A percentile compares a stretch with the other conserved stretches of the same genome.
Evolutionary conservation across 1,140 invertebrate species (phyloP).

Genomic region (Anagrus nilaparvatae): DNA sequence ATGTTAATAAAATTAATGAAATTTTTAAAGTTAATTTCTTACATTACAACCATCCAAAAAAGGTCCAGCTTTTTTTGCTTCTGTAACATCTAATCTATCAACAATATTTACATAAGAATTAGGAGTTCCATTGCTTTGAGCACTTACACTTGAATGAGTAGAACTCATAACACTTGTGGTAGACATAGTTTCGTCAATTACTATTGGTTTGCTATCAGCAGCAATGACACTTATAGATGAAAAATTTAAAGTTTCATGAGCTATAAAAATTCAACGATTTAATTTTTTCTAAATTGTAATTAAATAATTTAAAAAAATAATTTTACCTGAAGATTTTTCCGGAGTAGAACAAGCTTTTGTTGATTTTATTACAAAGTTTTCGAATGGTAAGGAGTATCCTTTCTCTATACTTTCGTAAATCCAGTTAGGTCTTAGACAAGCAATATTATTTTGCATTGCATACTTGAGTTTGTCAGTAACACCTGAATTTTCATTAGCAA

Average conservation of each 20-base stretch:
- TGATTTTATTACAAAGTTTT: slow-evolving; percentile 50
- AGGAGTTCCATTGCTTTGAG: slow-evolving; percentile 35
- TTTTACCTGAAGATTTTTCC: slow-evolving; percentile 33
- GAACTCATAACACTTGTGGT: slow-evolving; percentile 4
- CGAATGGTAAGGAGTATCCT: slow-evolving; percentile 61
- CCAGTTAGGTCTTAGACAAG: slow-evolving; percentile 65
- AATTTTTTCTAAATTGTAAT: slow-evolving; percentile 1
- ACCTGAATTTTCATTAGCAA: slow-evolving; percentile 39
- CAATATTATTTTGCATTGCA: slow-evolving; percentile 63
- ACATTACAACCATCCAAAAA: slow-evolving; percentile 80
- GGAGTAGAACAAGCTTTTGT: slow-evolving; percentile 46
- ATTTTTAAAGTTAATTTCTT: slow-evolving; percentile 31
- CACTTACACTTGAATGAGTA: not conserved
- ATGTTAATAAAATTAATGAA: not conserved
- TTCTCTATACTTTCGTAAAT: slow-evolving; percentile 62
- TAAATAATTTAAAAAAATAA: slow-evolving; percentile 3
- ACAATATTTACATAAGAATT: slow-evolving; percentile 38
- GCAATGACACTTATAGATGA: slow-evolving; percentile 12
- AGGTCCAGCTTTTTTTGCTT: slow-evolving; percentile 58
- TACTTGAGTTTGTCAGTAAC: slow-evolving; percentile 73
- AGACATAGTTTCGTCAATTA: slow-evolving; percentile 19
- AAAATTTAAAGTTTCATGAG: slow-evolving; percentile 10
- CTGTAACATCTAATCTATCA: slow-evolving; percentile 49
- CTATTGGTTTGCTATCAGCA: slow-evolving; percentile 13
- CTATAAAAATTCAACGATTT: not conserved